Conservation (phyloP, 1,140 invertebrate genomes). For the Ctenoplectra terminalis region DNA sequence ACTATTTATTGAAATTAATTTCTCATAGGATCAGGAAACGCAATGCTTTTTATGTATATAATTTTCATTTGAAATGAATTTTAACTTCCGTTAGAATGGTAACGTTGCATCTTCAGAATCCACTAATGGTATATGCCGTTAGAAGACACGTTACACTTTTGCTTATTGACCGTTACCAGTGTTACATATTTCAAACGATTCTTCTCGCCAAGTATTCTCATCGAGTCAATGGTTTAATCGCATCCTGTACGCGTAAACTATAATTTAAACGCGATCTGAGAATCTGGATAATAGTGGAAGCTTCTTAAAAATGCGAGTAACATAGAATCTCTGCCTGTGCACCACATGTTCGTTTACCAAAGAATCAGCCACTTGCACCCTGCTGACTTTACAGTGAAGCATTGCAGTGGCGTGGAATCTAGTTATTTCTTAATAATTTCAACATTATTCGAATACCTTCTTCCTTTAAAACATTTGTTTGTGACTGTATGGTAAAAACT, state of each 20-base stretch:
- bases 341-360: constrained; percentile 64
- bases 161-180: too few relatives aligned
- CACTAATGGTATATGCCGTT: neutral
- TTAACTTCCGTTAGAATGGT: neutral
- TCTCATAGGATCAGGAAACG: too few relatives aligned
- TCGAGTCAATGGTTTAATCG: too few relatives aligned
- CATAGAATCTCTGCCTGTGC: constrained; percentile 33
- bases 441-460: too few relatives aligned
- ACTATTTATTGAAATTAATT: too few relatives aligned
- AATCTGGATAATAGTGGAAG: neutral
- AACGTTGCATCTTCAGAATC: neutral
- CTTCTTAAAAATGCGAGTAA: neutral
- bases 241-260: neutral
- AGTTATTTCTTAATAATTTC: neutral
- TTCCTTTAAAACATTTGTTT: too few relatives aligned
- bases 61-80: too few relatives aligned
- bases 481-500: too few relatives aligned
- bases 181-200: neutral
- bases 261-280: neutral
- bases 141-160: neutral
- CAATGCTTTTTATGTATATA: too few relatives aligned
- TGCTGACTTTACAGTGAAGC: constrained; percentile 25
- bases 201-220: neutral
- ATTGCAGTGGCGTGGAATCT: constrained; percentile 24
- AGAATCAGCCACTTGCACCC: constrained; percentile 39